Evolutionary conservation across 2,888 invertebrate species (phyloP), one percentile per base, ranked within the genome.

Genomic region (Eristalinus aeneus): DNA sequence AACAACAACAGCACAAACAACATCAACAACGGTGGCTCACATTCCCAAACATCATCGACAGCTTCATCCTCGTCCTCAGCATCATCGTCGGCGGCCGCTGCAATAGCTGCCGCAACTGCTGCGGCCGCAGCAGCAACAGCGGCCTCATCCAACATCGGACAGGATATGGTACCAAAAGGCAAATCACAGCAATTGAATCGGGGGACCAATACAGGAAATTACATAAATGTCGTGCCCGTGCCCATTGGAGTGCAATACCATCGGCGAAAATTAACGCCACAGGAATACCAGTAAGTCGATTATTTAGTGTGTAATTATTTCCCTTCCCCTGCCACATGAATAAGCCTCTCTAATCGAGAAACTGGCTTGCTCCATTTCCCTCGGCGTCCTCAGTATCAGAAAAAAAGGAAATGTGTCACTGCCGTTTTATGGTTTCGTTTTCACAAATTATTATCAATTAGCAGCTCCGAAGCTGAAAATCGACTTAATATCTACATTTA

Each of bases 211-310:
- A 88, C 89, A 88, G 89, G 91, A 80, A 92, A 91, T 89, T 92
- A 91, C 88, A 92, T 92, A 86, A 92, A 92, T 88, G 90, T 92
- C 78, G 91, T 92, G 90, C 91, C 92, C 54, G 91, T 92, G 85
- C 91, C 92, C 68, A 88, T 92, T 86, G 92, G 91, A 72, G 85
- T 92, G 76, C 92, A 92, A 88, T 92, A 92, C 89, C 91, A 92
- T 89, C 91, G 92, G 61, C 90, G 92, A 87, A 92, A 93, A 89
- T 89, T 91, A 85, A 89, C 91, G 84, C 89, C 92, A 73, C 92
- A 92, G 86, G 92, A 92, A 83, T 92, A 92, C 88, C 92, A 92
- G 92, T 92, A 89, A 91, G 92, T 90, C 23, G 61, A 32, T 65
- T 63, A 64, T 22, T 39, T 56, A 58, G 58, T 12, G 58, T 32